Conservation (phyloP, 2,888 invertebrate genomes). For the Eumacrocentrus americanus region DNA sequence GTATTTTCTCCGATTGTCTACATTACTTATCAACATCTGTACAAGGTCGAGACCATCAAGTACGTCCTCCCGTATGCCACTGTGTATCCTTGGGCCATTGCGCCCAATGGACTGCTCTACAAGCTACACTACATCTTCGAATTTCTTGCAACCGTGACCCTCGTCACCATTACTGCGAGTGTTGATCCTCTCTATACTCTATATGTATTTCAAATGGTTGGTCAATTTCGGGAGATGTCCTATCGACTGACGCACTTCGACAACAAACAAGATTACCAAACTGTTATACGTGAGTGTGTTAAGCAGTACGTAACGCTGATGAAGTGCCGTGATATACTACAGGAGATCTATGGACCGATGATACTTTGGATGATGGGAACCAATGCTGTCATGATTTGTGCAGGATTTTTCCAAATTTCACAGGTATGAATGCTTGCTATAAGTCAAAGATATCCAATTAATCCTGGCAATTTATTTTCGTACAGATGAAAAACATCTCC, state of each 20-base stretch:
- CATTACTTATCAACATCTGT: slow-evolving; percentile 24
- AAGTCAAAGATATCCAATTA: slow-evolving; percentile 5
- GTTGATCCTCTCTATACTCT: slow-evolving; percentile 43
- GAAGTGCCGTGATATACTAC: slow-evolving; percentile 33
- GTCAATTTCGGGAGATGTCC: slow-evolving; percentile 38
- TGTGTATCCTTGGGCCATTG: slow-evolving; percentile 37
- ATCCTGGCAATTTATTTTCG: slow-evolving; percentile 18
- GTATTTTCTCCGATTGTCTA: slow-evolving; percentile 27
- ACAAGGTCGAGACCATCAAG: slow-evolving; percentile 21
- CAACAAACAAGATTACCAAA: slow-evolving; percentile 22
- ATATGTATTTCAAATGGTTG: slow-evolving; percentile 42
- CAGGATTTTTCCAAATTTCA: slow-evolving; percentile 41
- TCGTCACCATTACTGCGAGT: slow-evolving; percentile 32
- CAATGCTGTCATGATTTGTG: slow-evolving; percentile 43
- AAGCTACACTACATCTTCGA: slow-evolving; percentile 37
- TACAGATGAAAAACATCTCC: slow-evolving; percentile 9
- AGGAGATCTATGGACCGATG: slow-evolving; percentile 42
- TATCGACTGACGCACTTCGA: slow-evolving; percentile 28
- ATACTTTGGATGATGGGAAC: slow-evolving; percentile 40
- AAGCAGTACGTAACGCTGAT: slow-evolving; percentile 33
- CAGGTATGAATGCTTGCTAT: slow-evolving; percentile 32
- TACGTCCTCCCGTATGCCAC: slow-evolving; percentile 33
- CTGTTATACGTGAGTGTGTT: slow-evolving; percentile 33
- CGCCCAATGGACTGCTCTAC: slow-evolving; percentile 33
- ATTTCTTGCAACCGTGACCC: slow-evolving; percentile 2